Evolutionary conservation across 2,113 vertebrate species (phyloP).

Genomic region (Ramphastos sulfuratus): DNA sequence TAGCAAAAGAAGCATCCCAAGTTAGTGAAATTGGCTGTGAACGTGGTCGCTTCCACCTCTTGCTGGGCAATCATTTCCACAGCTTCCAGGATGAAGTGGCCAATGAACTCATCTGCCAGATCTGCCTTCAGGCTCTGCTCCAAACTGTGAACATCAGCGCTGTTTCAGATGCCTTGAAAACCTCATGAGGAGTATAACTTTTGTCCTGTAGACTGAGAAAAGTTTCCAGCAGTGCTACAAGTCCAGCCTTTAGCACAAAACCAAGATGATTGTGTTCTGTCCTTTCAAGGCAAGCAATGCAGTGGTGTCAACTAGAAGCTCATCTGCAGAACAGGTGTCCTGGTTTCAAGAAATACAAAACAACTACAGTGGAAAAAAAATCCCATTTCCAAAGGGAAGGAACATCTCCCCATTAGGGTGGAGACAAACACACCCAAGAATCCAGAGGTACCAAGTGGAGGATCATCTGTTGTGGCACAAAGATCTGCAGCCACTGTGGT

Average conservation of each 20-base stretch:
- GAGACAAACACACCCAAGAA: constrained; percentile 32
- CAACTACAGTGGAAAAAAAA: constrained; percentile 78
- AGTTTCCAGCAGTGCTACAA: constrained; percentile 79
- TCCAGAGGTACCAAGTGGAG: neutral
- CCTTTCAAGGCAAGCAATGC: constrained; percentile 78
- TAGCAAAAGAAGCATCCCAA: constrained; percentile 8
- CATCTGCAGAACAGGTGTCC: constrained; percentile 83
- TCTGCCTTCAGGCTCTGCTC: constrained; percentile 82
- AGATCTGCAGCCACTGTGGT: neutral
- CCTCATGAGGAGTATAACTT: constrained; percentile 84
- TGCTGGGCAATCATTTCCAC: constrained; percentile 80
- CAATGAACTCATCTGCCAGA: constrained; percentile 83
- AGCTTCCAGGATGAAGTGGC: constrained; percentile 85
- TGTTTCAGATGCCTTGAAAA: constrained; percentile 82
- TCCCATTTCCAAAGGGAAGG: constrained; percentile 73
- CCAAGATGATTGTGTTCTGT: constrained; percentile 79
- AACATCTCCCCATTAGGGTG: constrained; percentile 62
- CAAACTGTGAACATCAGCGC: constrained; percentile 81
- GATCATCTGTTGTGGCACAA: neutral
- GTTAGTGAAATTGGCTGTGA: constrained; percentile 74
- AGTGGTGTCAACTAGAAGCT: constrained; percentile 81
- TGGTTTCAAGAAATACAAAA: constrained; percentile 78
- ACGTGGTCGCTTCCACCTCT: constrained; percentile 78
- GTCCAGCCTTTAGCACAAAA: constrained; percentile 82
- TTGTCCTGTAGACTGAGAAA: constrained; percentile 79